Evolutionary conservation across 2,797 vertebrate genomes (phyloP), one percentile per base, ranked within the genome.

Genomic region (Oreortyx pictus): DNA sequence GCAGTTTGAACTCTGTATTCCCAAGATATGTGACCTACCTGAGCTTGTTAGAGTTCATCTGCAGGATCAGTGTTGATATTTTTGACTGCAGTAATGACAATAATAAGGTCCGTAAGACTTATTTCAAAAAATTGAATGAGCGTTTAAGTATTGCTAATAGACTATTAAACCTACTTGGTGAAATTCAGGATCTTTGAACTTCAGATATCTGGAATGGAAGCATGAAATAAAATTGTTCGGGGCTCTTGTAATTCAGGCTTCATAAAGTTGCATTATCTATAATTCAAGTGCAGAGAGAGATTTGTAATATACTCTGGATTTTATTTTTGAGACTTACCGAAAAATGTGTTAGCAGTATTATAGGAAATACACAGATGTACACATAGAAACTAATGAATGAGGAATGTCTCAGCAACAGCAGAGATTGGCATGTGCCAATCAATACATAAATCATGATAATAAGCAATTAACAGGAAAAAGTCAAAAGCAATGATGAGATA

Each of bases 21-120:
- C 27, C 16, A 27, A 0, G 0, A 4, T 22, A 35, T 31, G 31
- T 31, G 41, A 41, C 29, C 25, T 73, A 52, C 3, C 7, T 33
- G 33, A 61, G 11, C 14, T 81, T 80, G 20, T 62, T 41, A 19
- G 24, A 77, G 24, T 65, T 60, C 10, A 27, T 50, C 33, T 65
- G 7, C 13, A 61, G 13, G 7, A 7, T 57, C 24, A 60, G 9
- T 14, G 57, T 33, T 37, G 6, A 3, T 7, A 59, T n/a, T 20
- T 77, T 74, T 82, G 73, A 64, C 25, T 47, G 12, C 13, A 76
- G 27, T 70, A 29, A 44, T 56, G 35, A 3, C 35, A 64, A 39
- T 6, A 18, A 17, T 27, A 67, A 77, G 4, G 7, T 56, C 24
- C 73, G 62, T 43, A 68, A 57, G 24, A 46, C 3, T 46, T 50